phyloP scores from a whole-genome alignment of 2,888 invertebrate genomes.

The Eudasyphora cyanicolor region DNA sequence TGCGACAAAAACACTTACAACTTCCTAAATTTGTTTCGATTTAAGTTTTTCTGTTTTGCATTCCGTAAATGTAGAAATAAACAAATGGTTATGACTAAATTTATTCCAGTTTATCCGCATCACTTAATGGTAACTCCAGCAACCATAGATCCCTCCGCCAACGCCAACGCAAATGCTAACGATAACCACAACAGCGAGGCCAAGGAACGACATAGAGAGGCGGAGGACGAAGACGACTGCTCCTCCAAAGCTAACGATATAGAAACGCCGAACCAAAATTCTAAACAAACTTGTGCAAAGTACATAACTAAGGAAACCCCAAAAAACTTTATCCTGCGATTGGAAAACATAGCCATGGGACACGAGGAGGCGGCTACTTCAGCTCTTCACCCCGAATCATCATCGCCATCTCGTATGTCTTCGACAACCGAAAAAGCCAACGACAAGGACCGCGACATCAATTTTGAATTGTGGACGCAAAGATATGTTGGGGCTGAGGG shows the following conservation, averaged over 20 bases:
- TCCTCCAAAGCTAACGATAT: constrained; percentile 27
- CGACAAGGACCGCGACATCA: constrained; percentile 69
- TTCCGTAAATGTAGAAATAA: neutral
- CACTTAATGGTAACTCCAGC: constrained; percentile 76
- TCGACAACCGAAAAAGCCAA: constrained; percentile 27
- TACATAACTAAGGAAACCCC: constrained; percentile 25
- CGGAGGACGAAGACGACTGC: too few species aligned
- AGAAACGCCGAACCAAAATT: constrained; percentile 48
- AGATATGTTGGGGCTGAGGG: constrained; percentile 76
- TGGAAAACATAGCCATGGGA: constrained; percentile 40
- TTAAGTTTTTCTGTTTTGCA: constrained; percentile 13
- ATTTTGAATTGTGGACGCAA: constrained; percentile 79
- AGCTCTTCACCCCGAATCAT: neutral
- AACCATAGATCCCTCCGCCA: constrained; percentile 49
- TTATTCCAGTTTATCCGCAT: constrained; percentile 76
- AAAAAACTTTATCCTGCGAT: constrained; percentile 38
- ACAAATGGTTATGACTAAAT: constrained; percentile 10
- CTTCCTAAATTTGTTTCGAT: neutral
- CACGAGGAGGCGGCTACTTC: constrained; percentile 27
- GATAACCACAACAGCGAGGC: too few species aligned
- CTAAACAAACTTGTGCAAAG: constrained; percentile 49
- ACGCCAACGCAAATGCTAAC: too few species aligned
- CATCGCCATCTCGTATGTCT: constrained; percentile 24
- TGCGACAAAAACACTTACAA: neutral
- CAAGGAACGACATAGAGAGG: constrained; percentile 28